Percentiles rank a stretch among this genome's conserved stretches.
Evolutionary conservation across 2,888 invertebrate genomes (phyloP).

Genomic region (Galeopsomyia nigrocyanea): DNA sequence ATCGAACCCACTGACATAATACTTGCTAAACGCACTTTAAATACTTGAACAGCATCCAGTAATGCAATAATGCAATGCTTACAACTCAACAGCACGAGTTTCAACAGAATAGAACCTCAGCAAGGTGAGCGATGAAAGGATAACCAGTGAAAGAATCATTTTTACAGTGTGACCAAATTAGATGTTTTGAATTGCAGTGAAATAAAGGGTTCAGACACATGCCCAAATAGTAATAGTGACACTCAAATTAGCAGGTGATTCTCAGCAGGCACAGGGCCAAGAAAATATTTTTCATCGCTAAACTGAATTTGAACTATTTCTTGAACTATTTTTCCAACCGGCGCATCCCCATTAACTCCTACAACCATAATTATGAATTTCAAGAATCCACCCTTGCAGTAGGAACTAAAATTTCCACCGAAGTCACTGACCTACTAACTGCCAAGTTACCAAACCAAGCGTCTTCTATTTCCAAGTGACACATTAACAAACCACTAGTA

Average conservation of each 20-base stretch:
- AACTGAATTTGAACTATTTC: background rate
- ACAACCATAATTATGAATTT: too few relatives aligned
- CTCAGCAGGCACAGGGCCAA: background rate
- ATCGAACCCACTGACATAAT: slow-evolving; percentile 39
- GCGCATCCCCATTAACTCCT: too few relatives aligned
- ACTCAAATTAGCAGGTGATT: background rate
- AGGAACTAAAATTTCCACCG: too few relatives aligned
- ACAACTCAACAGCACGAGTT: slow-evolving; percentile 30
- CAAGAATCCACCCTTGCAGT: too few relatives aligned
- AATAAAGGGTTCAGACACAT: slow-evolving; percentile 4
- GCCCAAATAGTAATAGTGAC: background rate
- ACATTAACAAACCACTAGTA: too few relatives aligned
- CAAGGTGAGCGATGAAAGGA: slow-evolving; percentile 29
- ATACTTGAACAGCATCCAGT: slow-evolving; percentile 43
- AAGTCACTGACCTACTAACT: too few relatives aligned
- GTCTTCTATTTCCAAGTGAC: too few relatives aligned
- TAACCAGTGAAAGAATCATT: slow-evolving; percentile 12
- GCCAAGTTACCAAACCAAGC: too few relatives aligned
- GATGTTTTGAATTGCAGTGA: slow-evolving; percentile 22
- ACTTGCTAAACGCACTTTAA: slow-evolving; percentile 32
- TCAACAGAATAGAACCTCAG: slow-evolving; percentile 30
- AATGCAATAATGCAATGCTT: slow-evolving; percentile 38
- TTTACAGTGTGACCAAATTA: slow-evolving; percentile 1
- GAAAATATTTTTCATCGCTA: slow-evolving; percentile 6
- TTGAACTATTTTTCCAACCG: background rate